These are phyloP conservation scores for Exocentrus adspersus DNA, from an alignment of 2,888 invertebrate genomes.

Conservation along the genomic window DNA sequence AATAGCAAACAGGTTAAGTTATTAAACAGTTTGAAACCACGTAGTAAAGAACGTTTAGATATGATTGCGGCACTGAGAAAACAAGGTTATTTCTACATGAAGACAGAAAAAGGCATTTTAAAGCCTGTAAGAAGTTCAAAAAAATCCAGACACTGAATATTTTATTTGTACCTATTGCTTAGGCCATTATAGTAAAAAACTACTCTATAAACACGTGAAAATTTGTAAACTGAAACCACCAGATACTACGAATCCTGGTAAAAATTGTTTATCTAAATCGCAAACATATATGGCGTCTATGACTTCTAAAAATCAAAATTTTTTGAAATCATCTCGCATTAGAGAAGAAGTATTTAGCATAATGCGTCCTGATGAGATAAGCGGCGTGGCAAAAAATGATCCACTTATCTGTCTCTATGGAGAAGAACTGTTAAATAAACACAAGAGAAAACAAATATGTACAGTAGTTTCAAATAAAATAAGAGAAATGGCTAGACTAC, in stretches of 20 bases:
- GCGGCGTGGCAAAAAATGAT: slow-evolving; percentile 33
- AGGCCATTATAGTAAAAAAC: slow-evolving; percentile 32
- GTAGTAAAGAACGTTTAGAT: not conserved
- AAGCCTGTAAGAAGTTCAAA: slow-evolving; percentile 31
- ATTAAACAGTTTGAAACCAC: not conserved
- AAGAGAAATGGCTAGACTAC: slow-evolving; percentile 40
- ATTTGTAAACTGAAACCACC: slow-evolving; percentile 29
- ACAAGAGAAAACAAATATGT: slow-evolving; percentile 42
- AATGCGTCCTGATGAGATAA: slow-evolving; percentile 41
- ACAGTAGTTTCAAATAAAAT: slow-evolving; percentile 41
- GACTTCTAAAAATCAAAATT: slow-evolving; percentile 17
- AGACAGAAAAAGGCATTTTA: slow-evolving; percentile 24
- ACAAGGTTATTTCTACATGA: slow-evolving; percentile 1
- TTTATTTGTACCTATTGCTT: slow-evolving; percentile 33
- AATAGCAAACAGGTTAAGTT: slow-evolving; percentile 1
- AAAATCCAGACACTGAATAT: slow-evolving; percentile 29
- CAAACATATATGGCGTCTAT: slow-evolving; percentile 32
- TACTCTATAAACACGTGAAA: slow-evolving; percentile 33
- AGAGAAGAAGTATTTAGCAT: slow-evolving; percentile 38
- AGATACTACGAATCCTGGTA: slow-evolving; percentile 13
- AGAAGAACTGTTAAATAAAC: slow-evolving; percentile 37
- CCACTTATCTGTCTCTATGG: slow-evolving; percentile 43
- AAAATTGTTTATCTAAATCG: slow-evolving; percentile 28
- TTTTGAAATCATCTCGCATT: slow-evolving; percentile 28
- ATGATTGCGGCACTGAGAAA: not conserved